Base-by-base conservation (phyloP, 2,797 vertebrate species). In the Odontamblyopus lacepedii region DNA sequence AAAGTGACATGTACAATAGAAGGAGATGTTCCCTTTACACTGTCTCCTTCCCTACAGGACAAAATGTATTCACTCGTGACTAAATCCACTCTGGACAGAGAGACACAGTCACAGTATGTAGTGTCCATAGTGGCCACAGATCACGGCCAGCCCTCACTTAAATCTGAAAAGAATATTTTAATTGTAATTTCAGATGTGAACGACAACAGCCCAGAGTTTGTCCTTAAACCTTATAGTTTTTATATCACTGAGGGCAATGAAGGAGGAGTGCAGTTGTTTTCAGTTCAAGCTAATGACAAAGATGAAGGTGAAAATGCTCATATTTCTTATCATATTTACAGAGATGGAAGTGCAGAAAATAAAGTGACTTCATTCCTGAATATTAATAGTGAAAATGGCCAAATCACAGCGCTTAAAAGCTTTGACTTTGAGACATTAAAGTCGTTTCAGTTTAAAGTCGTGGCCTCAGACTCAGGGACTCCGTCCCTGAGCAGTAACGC, bases 21-120 rank as follows among this genome's bases (percentile, higher is more conserved):
- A 57, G 87, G 94, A 85, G 94, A 95, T 71, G 29, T 83, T 11
- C 75, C 75, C 0, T 56, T 83, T 18, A 77, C 67, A 0, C 88
- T 93, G 11, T 65, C 41, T 27, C 78, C 95, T 60, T 62, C 93
- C 23, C 63, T 87, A 77, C 91, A 92, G 62, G 74, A 84, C 48
- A 93, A 94, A 19, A 86, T 93, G 70, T 95, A 93, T 69, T 90
- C n/a, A 91, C 89, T 89, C 51, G 71, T 84, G 19, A 88, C 87
- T 0, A 83, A 82, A 19, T 77, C 69, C 0, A 18, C 23, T 15
- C 61, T 93, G 12, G 89, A 93, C 62, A 80, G 91, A 71, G 92
- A 93, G 50, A 77, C 32, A 5, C 9, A 26, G 26, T 59, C 80
- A 38, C 16, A 82, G 0, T 91, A 89, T 77, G 55, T 59, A 0